phyloP scores from a whole-genome alignment of 2,113 vertebrate genomes.

The Aptenodytes forsteri region DNA sequence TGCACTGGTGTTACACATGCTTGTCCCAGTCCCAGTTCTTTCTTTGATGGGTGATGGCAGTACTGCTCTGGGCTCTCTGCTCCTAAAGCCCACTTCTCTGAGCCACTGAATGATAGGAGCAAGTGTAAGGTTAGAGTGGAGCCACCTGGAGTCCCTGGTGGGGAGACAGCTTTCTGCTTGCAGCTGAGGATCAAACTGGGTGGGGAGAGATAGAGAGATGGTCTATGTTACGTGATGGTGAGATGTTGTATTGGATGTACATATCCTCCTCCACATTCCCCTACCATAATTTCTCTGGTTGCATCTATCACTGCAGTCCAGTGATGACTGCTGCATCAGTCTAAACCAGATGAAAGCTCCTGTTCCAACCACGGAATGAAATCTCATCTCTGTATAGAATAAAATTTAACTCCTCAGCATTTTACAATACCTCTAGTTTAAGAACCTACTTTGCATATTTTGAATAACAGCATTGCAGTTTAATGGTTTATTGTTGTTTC shows the following conservation, averaged over 20 bases:
- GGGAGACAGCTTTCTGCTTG: background rate
- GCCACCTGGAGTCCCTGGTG: background rate
- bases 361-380: background rate
- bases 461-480: background rate
- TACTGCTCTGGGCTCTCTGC: background rate
- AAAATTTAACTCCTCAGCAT: background rate
- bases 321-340: background rate
- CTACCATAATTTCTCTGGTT: background rate
- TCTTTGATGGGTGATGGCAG: background rate
- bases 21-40: background rate
- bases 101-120: background rate
- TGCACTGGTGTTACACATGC: background rate
- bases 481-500: conserved; percentile 36
- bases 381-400: background rate
- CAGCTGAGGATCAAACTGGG: background rate
- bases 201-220: background rate
- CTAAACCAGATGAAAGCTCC: background rate
- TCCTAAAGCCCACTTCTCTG: background rate
- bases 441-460: background rate
- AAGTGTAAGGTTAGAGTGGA: background rate
- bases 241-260: background rate
- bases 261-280: background rate
- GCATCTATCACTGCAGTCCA: background rate
- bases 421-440: background rate
- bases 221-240: background rate